Evolutionary conservation across 2,113 vertebrate species (phyloP).

Genomic region (Emydura subglobosa): DNA sequence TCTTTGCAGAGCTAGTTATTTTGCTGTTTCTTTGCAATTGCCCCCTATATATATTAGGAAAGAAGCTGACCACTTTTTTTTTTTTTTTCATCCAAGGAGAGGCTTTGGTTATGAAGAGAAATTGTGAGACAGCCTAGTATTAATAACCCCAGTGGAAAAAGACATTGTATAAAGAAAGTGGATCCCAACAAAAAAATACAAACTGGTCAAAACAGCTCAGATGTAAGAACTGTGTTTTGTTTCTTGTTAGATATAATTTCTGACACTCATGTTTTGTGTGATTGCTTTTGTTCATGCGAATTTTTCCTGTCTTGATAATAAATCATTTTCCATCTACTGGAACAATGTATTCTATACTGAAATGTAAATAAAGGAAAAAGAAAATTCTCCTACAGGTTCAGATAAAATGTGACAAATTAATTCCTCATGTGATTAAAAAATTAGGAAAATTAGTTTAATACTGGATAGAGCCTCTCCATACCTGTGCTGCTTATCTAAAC

Average conservation of each 20-base stretch:
- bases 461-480: neutral
- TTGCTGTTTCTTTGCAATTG: neutral
- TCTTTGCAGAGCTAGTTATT: conserved; percentile 16
- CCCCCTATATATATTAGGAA: neutral
- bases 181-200: neutral
- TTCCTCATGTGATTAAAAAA: neutral
- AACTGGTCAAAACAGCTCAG: neutral
- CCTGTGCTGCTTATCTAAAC: neutral
- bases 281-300: neutral
- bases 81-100: neutral
- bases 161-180: neutral
- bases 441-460: neutral
- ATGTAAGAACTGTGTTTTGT: neutral
- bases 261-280: neutral
- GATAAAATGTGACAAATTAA: neutral
- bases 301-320: neutral
- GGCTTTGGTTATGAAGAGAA: neutral
- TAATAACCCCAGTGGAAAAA: neutral
- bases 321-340: conserved; percentile 2
- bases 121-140: neutral
- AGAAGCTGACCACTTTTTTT: neutral
- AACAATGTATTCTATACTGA: neutral
- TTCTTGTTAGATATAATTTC: neutral
- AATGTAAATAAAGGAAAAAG: neutral
- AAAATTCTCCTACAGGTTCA: neutral